Evolutionary conservation across 1,140 invertebrate genomes (phyloP), one percentile per base, ranked within the genome.

Genomic region (Zeugodacus cucurbitae): DNA sequence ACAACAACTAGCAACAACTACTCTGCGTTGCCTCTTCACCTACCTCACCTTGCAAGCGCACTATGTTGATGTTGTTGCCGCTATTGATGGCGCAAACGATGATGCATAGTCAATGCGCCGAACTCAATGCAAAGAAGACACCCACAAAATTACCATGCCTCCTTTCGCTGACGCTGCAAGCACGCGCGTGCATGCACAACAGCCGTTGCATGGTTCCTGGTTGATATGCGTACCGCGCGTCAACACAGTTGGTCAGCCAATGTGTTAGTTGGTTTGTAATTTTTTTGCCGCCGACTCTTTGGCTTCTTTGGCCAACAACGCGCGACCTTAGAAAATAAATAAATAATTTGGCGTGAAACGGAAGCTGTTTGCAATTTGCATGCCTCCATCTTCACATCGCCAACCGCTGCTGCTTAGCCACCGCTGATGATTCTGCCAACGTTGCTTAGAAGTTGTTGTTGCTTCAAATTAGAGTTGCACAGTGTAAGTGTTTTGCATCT

Each of bases 331-430:
- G 41, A 82, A 48, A 29, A 48, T 26, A 44, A 29, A 82, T 82
- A 48, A 82, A 82, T 82, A 82, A 82, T 82, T 82, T 82, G 74
- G 74, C 74, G 74, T 48, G 74, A 82, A 82, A 82, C 74, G 74
- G 74, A 82, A 82, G 74, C 74, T 82, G 74, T n/a, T 48, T 82
- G 74, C 74, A 82, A 82, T 82, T 82, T 82, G 74, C 74, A 82
- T 82, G 74, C 74, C 14, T 48, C 22, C 41, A n/a, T 26, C 74
- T 82, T 20, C 17, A 7, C 29, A 3, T 2, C 37, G 37, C 34
- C 37, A 74, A 37, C 74, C 41, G 22, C 37, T 20, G 6, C 17
- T 17, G 48, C 3, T 17, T n/a, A n/a, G n/a, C n/a, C n/a, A 54
- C 14, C 4, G 48, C 48, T 17, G 3, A 0, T 17, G 48, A 17